A percentile compares a stretch with the other conserved stretches of the same genome.
Conservation (phyloP, 2,797 vertebrate genomes). For the Tauraco hartlaubi region DNA sequence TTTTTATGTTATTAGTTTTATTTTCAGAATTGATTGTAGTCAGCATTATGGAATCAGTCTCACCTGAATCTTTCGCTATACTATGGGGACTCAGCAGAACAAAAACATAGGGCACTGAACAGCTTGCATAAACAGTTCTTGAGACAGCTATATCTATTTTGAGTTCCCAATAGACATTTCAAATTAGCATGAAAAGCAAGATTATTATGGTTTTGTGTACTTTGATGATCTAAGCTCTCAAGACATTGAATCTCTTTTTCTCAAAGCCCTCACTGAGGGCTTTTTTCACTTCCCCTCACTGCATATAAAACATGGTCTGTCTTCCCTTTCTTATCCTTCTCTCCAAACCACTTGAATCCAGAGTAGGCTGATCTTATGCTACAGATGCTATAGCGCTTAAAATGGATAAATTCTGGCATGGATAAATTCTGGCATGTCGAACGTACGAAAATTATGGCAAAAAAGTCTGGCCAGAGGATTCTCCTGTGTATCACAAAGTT, state of each 20-base stretch:
- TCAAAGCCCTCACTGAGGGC: background rate
- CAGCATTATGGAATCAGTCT: background rate
- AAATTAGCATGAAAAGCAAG: constrained; percentile 7
- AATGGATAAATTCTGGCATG: background rate
- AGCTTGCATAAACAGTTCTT: constrained; percentile 9
- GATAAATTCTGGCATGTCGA: background rate
- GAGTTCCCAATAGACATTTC: background rate
- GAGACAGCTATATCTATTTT: background rate
- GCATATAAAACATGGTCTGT: background rate
- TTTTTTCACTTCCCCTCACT: background rate
- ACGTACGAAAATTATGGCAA: background rate
- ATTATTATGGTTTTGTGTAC: constrained; percentile 1
- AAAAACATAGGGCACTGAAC: background rate
- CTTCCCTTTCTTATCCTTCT: background rate
- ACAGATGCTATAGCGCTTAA: background rate
- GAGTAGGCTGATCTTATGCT: background rate
- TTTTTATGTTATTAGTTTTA: background rate
- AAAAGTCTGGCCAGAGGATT: background rate
- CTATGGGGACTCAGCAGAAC: background rate
- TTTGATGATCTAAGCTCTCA: constrained; percentile 43
- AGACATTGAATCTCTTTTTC: background rate
- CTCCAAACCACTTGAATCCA: background rate
- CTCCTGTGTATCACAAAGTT: background rate
- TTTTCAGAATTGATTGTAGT: background rate
- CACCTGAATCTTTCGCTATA: background rate